phyloP scores from a whole-genome alignment of 2,797 vertebrate species.

The Catamblyrhynchus diadema region DNA sequence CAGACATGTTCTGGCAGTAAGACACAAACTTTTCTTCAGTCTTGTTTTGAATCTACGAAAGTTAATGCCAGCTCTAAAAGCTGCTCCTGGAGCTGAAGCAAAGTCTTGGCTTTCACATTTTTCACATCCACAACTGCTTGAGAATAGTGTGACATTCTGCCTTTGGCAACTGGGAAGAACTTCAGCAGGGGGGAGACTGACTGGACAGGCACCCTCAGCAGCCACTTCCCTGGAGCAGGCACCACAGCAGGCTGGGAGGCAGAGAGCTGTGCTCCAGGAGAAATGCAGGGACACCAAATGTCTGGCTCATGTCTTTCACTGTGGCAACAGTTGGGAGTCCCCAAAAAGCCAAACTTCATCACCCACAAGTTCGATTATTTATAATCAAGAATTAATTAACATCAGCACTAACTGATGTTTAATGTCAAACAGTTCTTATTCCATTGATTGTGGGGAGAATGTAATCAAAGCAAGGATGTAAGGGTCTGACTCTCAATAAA shows the following conservation, averaged over 20 bases:
- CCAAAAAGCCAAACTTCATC: neutral
- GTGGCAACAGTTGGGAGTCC: neutral
- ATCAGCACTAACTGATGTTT: neutral
- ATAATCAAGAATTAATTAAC: neutral
- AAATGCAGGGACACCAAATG: neutral
- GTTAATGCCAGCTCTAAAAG: conserved; percentile 10
- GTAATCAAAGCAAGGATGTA: neutral
- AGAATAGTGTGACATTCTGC: conserved; percentile 51
- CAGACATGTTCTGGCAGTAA: conserved; percentile 7
- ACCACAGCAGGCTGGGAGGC: neutral
- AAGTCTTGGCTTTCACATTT: conserved; percentile 35
- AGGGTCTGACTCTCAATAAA: neutral
- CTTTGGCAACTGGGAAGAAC: conserved; percentile 37
- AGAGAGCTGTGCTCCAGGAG: neutral
- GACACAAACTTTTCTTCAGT: neutral
- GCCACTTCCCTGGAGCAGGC: neutral
- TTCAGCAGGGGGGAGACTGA: neutral
- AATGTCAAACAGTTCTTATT: neutral
- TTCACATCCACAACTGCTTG: conserved; percentile 37
- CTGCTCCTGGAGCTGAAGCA: conserved; percentile 38
- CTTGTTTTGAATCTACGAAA: conserved; percentile 17
- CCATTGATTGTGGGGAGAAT: neutral
- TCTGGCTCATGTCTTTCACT: neutral
- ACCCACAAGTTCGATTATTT: neutral
- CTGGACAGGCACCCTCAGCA: neutral